Conservation (phyloP, 2,113 vertebrate species). For the Neolamprologus kungweensis region DNA sequence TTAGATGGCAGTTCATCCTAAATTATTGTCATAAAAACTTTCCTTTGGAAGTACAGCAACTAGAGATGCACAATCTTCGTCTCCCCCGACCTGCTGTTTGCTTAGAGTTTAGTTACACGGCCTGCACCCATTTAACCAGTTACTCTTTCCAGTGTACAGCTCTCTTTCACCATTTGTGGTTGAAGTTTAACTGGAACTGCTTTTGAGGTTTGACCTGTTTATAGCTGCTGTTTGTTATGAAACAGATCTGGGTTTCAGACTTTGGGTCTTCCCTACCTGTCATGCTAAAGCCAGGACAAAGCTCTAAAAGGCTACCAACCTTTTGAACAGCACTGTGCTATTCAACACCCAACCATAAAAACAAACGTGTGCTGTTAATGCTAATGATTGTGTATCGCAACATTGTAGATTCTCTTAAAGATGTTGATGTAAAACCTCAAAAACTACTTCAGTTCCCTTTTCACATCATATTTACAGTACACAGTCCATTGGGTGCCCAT, state of each 20-base stretch:
- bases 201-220: background rate
- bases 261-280: too few species aligned
- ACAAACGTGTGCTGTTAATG: background rate
- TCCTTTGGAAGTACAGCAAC: background rate
- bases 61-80: background rate
- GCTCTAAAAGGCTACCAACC: background rate
- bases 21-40: background rate
- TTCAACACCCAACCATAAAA: background rate
- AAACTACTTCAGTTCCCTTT: background rate
- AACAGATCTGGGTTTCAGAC: background rate
- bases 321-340: background rate
- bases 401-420: background rate
- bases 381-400: background rate
- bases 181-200: background rate
- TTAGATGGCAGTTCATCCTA: background rate
- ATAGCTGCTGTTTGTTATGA: background rate
- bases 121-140: background rate
- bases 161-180: background rate
- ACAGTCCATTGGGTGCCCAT: background rate
- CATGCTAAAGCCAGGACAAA: background rate
- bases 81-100: fast-evolving
- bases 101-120: background rate
- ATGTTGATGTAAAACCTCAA: background rate
- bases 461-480: background rate
- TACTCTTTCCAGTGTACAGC: background rate